These are phyloP conservation scores for Leptopilina clavipes DNA, from an alignment of 1,140 invertebrate genomes.

Conservation along the genomic window DNA sequence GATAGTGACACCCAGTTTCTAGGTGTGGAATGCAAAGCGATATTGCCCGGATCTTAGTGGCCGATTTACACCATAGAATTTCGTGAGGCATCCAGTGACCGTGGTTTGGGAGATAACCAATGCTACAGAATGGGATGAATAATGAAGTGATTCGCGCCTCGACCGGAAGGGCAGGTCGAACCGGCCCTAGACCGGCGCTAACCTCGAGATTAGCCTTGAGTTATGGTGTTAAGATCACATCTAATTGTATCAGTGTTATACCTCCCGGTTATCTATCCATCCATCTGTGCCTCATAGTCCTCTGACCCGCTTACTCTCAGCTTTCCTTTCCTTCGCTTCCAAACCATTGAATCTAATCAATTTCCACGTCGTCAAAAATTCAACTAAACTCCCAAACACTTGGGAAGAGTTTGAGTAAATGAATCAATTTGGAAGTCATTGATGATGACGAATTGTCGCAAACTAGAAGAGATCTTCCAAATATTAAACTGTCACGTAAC, in stretches of 20 bases:
- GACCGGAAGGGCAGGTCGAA: conserved; percentile 64
- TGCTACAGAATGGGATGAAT: conserved; percentile 65
- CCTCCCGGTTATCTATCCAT: conserved; percentile 67
- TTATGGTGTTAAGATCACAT: conserved; percentile 74
- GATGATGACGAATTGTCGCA: too few species aligned
- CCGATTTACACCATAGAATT: conserved; percentile 58
- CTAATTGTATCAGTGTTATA: conserved; percentile 74
- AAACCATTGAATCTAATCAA: conserved; percentile 73
- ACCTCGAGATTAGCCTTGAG: conserved; percentile 72
- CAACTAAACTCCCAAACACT: too few species aligned
- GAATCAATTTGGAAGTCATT: too few species aligned
- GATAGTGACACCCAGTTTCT: conserved; percentile 20
- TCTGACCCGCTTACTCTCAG: conserved; percentile 71
- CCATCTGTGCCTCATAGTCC: conserved; percentile 65
- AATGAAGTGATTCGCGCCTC: conserved; percentile 73
- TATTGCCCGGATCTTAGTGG: conserved; percentile 38
- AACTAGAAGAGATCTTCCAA: too few species aligned
- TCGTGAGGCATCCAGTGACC: conserved; percentile 57
- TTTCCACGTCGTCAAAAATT: too few species aligned
- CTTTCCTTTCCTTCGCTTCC: conserved; percentile 63
- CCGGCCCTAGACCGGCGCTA: conserved; percentile 58
- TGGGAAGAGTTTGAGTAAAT: too few species aligned
- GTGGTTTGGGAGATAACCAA: conserved; percentile 56
- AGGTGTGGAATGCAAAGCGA: conserved; percentile 21
- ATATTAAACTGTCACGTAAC: too few species aligned